phyloP scores from a whole-genome alignment of 2,113 vertebrate genomes.

The Campylomormyrus numenius region DNA sequence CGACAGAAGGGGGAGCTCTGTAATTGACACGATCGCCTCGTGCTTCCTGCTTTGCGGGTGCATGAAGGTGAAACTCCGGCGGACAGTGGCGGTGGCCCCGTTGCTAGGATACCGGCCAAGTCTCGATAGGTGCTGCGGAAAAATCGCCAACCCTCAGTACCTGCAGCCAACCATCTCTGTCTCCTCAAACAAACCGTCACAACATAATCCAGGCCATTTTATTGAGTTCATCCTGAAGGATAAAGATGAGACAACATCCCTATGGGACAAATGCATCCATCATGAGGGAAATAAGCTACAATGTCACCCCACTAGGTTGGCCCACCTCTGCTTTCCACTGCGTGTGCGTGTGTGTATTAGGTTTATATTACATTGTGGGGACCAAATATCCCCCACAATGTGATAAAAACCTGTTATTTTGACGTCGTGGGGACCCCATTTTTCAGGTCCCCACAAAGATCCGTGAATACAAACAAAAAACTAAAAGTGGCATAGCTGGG shows the following conservation, averaged over 20 bases:
- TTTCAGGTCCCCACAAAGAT: background rate
- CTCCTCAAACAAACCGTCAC: background rate
- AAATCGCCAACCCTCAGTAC: constrained; percentile 35
- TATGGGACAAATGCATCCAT: background rate
- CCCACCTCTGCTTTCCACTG: background rate
- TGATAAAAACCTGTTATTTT: background rate
- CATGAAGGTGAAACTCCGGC: constrained; percentile 37
- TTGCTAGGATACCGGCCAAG: constrained; percentile 46
- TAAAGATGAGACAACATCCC: background rate
- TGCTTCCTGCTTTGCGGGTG: background rate
- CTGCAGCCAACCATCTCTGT: constrained; percentile 7
- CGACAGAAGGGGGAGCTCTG: constrained; percentile 5
- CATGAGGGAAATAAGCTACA: background rate
- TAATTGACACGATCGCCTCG: constrained; percentile 25
- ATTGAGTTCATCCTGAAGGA: background rate
- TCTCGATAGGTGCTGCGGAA: constrained; percentile 32
- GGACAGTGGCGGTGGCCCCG: constrained; percentile 28
- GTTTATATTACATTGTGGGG: too few relatives aligned
- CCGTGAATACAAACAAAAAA: background rate
- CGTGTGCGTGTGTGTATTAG: background rate
- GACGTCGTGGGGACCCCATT: too few relatives aligned
- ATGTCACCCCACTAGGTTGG: background rate
- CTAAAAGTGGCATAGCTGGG: too few relatives aligned
- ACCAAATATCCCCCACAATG: background rate
- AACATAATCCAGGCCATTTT: background rate